These are phyloP conservation scores for Platynereis dumerilii DNA, from an alignment of 2,888 invertebrate species.

Conservation along the genomic window DNA sequence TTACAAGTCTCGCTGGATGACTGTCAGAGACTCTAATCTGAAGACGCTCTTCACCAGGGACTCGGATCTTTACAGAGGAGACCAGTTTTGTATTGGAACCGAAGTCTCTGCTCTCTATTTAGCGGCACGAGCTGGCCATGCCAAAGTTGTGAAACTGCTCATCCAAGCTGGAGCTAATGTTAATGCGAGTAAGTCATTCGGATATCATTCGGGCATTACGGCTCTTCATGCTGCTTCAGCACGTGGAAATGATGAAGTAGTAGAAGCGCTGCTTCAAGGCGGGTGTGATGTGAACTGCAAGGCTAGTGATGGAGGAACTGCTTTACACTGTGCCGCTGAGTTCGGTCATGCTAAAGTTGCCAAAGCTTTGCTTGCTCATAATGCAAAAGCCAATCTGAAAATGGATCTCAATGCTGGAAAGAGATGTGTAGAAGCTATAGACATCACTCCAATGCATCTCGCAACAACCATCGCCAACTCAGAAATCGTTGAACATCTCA, in stretches of 20 bases:
- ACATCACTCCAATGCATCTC: constrained; percentile 37
- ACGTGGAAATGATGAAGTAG: constrained; percentile 30
- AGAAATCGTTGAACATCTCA: constrained; percentile 28
- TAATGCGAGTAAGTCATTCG: constrained; percentile 34
- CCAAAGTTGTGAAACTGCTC: constrained; percentile 19
- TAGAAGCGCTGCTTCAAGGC: constrained; percentile 26
- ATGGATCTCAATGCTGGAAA: constrained; percentile 29
- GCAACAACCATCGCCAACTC: constrained; percentile 29
- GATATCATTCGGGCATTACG: constrained; percentile 35
- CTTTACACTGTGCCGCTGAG: constrained; percentile 38
- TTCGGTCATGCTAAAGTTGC: constrained; percentile 35
- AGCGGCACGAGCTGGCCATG: constrained; percentile 35
- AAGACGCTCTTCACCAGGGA: constrained; percentile 33
- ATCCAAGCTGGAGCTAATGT: constrained; percentile 33
- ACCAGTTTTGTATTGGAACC: constrained; percentile 34
- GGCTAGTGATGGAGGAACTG: constrained; percentile 39
- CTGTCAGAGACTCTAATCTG: constrained; percentile 26
- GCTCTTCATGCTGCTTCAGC: constrained; percentile 38
- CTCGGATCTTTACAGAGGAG: constrained; percentile 33
- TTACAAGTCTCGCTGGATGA: constrained; percentile 34
- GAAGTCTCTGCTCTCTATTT: constrained; percentile 36
- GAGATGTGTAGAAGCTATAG: constrained; percentile 33
- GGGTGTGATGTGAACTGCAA: constrained; percentile 29
- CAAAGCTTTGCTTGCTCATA: neutral
- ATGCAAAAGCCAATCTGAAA: neutral